Evolutionary conservation across 1,140 invertebrate species (phyloP).

Genomic region (Lethocerus indicus): DNA sequence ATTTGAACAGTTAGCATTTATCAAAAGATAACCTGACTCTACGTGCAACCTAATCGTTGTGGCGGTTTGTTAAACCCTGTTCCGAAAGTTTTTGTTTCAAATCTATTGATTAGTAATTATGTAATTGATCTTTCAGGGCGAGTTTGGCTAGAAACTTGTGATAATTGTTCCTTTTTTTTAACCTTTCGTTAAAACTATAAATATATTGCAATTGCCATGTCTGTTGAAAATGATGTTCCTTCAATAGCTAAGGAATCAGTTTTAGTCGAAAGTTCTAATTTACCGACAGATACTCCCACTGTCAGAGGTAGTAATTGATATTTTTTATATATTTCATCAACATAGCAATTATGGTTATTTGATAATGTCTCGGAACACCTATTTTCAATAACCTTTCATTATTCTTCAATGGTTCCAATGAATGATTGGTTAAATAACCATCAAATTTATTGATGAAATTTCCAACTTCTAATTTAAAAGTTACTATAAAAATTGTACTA

Average conservation of each 20-base stretch:
- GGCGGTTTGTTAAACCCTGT: too few species aligned
- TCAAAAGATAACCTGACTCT: too few species aligned
- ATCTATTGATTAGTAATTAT: too few species aligned
- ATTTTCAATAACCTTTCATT: not conserved
- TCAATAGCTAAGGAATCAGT: conserved; percentile 36
- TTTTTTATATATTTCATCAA: not conserved
- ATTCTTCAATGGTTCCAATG: not conserved
- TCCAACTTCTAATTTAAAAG: not conserved
- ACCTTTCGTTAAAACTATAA: too few species aligned
- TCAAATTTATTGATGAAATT: not conserved
- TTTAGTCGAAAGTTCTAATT: conserved; percentile 37
- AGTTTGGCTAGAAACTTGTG: too few species aligned
- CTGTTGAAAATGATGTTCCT: not conserved
- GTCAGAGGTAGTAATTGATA: conserved; percentile 33
- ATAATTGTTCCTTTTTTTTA: too few species aligned
- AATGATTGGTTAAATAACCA: not conserved
- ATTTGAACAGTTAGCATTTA: too few species aligned
- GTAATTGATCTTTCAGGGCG: too few species aligned
- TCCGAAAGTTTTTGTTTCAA: too few species aligned
- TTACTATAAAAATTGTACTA: not conserved
- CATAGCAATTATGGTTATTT: not conserved
- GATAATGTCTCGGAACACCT: not conserved
- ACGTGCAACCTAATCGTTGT: too few species aligned
- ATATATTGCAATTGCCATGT: too few species aligned
- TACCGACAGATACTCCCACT: conserved; percentile 39